Conservation (phyloP, 2,113 vertebrate genomes). For the Rhizomys pruinosus region DNA sequence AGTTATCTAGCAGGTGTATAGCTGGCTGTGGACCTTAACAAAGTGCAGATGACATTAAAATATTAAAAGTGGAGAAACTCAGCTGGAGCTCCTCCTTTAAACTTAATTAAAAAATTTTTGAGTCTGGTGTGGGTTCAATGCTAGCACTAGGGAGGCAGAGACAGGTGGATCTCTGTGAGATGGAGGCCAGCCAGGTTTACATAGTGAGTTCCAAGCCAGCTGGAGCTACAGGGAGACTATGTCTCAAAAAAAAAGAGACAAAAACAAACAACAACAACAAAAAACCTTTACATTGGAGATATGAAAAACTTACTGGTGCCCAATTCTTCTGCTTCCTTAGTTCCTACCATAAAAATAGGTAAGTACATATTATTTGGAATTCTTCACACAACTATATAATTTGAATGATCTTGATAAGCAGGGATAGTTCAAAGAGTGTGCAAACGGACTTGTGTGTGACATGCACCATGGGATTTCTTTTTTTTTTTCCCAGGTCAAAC, state of each 20-base stretch:
- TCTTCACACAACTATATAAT: neutral
- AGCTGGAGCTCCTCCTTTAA: neutral
- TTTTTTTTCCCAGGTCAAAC: no score
- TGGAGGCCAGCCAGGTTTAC: no score
- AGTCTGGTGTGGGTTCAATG: no score
- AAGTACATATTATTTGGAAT: neutral
- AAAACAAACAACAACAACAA: no score
- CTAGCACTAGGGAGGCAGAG: no score
- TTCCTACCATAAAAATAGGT: neutral
- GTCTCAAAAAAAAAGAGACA: no score
- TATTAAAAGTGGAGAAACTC: neutral
- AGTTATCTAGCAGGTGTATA: slow-evolving; percentile 3
- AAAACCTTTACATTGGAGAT: neutral
- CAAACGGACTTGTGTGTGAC: neutral
- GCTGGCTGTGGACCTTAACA: neutral
- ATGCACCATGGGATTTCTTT: slow-evolving; percentile 6
- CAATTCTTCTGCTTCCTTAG: neutral
- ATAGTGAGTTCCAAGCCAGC: no score
- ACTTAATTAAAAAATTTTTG: no score
- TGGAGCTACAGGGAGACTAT: no score
- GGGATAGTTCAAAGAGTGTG: slow-evolving; percentile 15
- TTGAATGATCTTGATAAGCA: neutral
- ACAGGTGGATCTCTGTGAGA: no score
- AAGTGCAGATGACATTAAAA: neutral
- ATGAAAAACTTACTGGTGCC: neutral